These are phyloP conservation scores for Indri indri DNA, from an alignment of 2,113 vertebrate genomes.

Conservation along the genomic window DNA sequence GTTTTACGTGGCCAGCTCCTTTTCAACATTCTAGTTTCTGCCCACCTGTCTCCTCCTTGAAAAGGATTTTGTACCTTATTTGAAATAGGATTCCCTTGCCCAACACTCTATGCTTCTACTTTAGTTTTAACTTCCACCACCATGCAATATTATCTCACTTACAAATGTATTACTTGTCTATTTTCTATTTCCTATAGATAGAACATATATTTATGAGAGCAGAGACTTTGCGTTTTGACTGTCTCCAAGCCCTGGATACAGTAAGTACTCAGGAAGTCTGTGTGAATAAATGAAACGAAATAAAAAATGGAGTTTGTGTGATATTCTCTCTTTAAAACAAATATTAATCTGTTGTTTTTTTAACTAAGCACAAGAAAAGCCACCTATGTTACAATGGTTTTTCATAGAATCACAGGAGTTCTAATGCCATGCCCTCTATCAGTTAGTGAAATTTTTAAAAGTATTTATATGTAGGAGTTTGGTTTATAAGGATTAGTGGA, in stretches of 20 bases:
- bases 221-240: background rate
- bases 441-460: background rate
- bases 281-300: background rate
- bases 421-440: background rate
- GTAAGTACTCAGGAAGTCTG: background rate
- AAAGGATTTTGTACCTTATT: background rate
- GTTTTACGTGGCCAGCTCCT: background rate
- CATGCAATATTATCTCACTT: background rate
- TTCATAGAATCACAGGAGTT: background rate
- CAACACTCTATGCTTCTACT: background rate
- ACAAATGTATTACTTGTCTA: background rate
- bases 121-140: background rate
- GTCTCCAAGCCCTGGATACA: background rate
- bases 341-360: background rate
- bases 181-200: background rate
- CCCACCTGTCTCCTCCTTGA: background rate
- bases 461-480: background rate
- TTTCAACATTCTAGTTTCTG: background rate
- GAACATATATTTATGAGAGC: background rate
- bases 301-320: background rate
- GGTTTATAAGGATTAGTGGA: background rate
- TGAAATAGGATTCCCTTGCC: background rate
- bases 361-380: background rate
- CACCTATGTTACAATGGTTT: background rate
- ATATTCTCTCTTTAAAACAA: constrained; percentile 22